These are phyloP conservation scores for Cryptocephalus moraei DNA, from an alignment of 2,888 invertebrate genomes.

Conservation along the genomic window DNA sequence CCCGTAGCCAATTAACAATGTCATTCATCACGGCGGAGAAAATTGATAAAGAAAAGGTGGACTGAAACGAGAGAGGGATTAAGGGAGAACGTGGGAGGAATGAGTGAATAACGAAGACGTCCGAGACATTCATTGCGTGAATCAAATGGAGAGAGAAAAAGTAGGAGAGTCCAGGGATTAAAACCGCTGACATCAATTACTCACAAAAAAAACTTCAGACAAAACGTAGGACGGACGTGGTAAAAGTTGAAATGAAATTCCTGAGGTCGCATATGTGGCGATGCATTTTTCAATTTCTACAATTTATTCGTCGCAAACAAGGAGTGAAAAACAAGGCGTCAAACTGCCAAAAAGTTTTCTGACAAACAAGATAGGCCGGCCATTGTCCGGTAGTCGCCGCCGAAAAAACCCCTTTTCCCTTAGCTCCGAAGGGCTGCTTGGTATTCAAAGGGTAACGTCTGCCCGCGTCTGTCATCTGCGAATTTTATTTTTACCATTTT, in stretches of 20 bases:
- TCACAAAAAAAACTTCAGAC: too few relatives aligned
- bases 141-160: too few relatives aligned
- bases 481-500: neutral
- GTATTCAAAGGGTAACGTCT: slow-evolving; percentile 23
- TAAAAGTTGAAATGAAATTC: slow-evolving; percentile 22
- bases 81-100: too few relatives aligned
- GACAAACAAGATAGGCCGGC: slow-evolving; percentile 20
- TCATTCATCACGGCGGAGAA: slow-evolving; percentile 12
- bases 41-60: slow-evolving; percentile 16
- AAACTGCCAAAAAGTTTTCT: neutral
- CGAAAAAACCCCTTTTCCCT: neutral
- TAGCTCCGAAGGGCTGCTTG: slow-evolving; percentile 14
- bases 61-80: too few relatives aligned
- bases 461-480: neutral
- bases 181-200: too few relatives aligned
- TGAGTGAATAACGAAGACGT: too few relatives aligned
- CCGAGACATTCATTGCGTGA: too few relatives aligned
- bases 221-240: neutral
- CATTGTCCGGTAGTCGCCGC: slow-evolving; percentile 19
- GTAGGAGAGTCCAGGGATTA: too few relatives aligned
- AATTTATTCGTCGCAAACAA: slow-evolving; percentile 12
- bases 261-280: slow-evolving; percentile 24
- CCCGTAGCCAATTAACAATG: slow-evolving; percentile 15
- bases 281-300: slow-evolving; percentile 26
- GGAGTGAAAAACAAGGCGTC: slow-evolving; percentile 9